Evolutionary conservation across 2,888 invertebrate species (phyloP).

Genomic region (Nemoura dubitans): DNA sequence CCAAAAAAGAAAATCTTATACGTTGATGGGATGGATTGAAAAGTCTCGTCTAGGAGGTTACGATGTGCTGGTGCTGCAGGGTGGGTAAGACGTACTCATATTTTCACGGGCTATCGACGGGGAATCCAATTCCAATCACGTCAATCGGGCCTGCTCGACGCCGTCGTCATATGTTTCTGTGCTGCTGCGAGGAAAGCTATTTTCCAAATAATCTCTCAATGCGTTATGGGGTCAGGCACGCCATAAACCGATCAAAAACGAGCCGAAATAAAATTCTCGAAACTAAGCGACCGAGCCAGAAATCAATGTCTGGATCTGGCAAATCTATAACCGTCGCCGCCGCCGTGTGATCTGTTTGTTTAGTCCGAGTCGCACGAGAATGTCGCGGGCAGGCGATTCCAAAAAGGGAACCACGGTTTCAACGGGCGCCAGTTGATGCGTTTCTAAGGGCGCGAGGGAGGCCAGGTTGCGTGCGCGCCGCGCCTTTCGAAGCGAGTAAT

Average conservation of each 20-base stretch:
- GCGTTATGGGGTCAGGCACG: neutral
- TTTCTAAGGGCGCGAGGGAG: neutral
- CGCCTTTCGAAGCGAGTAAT: neutral
- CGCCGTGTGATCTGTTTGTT: neutral
- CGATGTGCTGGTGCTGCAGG: too few species aligned
- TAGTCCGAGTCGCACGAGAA: neutral
- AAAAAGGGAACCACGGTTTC: neutral
- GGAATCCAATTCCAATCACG: neutral
- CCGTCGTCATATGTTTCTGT: neutral
- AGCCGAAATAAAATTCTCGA: neutral
- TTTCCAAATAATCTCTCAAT: neutral
- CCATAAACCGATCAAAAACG: neutral
- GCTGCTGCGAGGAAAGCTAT: neutral
- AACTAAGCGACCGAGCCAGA: neutral
- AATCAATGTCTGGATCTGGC: neutral
- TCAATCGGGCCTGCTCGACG: neutral
- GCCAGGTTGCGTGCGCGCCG: neutral
- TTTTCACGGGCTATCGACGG: neutral
- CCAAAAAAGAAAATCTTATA: too few species aligned
- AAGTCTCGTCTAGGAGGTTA: too few species aligned
- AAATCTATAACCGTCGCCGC: neutral
- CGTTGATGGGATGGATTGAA: too few species aligned
- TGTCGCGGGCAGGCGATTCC: neutral
- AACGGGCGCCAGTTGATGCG: neutral
- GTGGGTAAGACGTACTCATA: neutral